A percentile compares a stretch with the other conserved stretches of the same genome.
These are phyloP conservation scores for Corapipo altera DNA, from an alignment of 2,113 vertebrate genomes.

Conservation along the genomic window DNA sequence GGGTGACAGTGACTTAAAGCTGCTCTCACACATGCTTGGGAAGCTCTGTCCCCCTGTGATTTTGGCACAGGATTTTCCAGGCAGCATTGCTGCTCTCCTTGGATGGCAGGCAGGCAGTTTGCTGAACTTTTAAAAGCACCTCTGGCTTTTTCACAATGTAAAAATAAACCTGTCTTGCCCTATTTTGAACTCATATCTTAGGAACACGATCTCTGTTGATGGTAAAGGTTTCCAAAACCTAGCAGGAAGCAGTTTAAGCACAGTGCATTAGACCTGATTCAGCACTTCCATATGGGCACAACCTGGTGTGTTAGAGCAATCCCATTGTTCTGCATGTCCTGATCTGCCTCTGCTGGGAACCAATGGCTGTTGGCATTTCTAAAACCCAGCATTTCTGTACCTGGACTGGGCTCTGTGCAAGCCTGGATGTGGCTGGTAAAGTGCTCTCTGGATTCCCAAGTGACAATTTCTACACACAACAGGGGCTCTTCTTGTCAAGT, in stretches of 20 bases:
- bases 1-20: neutral
- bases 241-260: neutral
- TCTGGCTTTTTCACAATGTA: neutral
- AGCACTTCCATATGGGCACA: neutral
- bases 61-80: neutral
- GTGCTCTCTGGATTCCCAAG: neutral
- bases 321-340: neutral
- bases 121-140: neutral
- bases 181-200: neutral
- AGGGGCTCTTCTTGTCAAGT: neutral
- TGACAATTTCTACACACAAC: neutral
- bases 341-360: neutral
- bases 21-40: neutral
- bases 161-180: neutral
- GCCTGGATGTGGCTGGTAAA: neutral
- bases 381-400: neutral
- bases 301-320: neutral
- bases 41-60: neutral
- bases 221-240: neutral
- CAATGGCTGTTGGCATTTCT: neutral
- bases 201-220: neutral
- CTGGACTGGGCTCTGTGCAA: neutral
- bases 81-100: neutral
- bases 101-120: neutral
- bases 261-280: conserved; percentile 6